Evolutionary conservation across 2,113 vertebrate genomes (phyloP).

Genomic region (Triplophysa rosa): DNA sequence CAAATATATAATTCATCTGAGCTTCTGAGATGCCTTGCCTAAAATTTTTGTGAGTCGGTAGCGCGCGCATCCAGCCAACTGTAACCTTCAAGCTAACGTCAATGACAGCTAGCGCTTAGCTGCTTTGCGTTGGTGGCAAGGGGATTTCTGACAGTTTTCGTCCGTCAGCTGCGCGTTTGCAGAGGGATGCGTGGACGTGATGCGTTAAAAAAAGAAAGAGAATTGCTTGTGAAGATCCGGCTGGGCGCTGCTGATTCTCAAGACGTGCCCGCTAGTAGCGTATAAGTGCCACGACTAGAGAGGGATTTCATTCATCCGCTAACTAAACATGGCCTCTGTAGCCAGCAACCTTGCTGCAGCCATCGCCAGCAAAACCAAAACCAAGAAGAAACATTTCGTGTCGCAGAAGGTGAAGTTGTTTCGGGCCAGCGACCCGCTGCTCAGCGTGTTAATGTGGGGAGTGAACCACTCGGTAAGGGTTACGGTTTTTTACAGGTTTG

Average conservation of each 20-base stretch:
- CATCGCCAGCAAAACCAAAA: slow-evolving; percentile 79
- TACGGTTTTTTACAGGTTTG: neutral
- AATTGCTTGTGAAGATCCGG: slow-evolving; percentile 33
- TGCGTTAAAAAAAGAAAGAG: slow-evolving; percentile 26
- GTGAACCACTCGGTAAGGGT: slow-evolving; percentile 86
- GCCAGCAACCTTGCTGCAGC: slow-evolving; percentile 48
- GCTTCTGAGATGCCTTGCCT: neutral
- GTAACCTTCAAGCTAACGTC: slow-evolving; percentile 57
- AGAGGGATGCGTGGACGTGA: slow-evolving; percentile 43
- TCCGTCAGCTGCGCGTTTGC: slow-evolving; percentile 30
- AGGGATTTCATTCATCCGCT: slow-evolving; percentile 1
- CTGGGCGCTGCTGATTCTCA: slow-evolving; percentile 25
- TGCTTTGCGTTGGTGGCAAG: neutral
- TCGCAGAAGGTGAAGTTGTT: slow-evolving; percentile 89
- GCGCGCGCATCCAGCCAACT: slow-evolving; percentile 26
- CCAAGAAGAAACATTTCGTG: slow-evolving; percentile 88
- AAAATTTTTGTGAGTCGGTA: neutral
- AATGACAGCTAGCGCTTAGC: slow-evolving; percentile 52
- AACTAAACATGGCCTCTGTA: slow-evolving; percentile 54
- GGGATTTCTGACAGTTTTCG: slow-evolving; percentile 10
- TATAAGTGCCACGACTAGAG: neutral
- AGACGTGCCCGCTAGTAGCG: neutral
- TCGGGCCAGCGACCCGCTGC: slow-evolving; percentile 84
- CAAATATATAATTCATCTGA: neutral
- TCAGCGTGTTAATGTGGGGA: slow-evolving; percentile 89